phyloP scores from a whole-genome alignment of 2,888 invertebrate species.

The Drosophila merina region DNA sequence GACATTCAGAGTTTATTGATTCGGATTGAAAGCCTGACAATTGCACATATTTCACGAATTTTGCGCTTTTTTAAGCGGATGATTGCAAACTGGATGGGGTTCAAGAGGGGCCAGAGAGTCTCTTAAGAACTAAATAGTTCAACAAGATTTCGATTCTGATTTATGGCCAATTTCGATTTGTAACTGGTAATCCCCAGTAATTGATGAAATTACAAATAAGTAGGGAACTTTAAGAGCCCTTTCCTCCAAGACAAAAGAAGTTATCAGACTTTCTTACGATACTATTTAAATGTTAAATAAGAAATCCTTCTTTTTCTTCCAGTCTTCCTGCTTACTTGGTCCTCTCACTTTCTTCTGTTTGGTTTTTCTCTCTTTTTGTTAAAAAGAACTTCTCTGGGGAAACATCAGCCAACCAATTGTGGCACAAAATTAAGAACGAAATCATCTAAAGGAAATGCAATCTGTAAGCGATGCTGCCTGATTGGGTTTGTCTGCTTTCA shows the following conservation, averaged over 20 bases:
- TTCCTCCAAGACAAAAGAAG: too few relatives aligned
- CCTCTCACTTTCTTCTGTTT: not conserved
- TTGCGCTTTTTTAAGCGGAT: slow-evolving; percentile 43
- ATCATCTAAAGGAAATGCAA: slow-evolving; percentile 36
- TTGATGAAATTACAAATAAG: not conserved
- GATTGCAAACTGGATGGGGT: slow-evolving; percentile 1
- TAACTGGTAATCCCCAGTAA: slow-evolving; percentile 4
- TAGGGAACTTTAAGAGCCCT: not conserved
- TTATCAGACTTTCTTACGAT: not conserved
- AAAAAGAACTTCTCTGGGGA: slow-evolving; percentile 4
- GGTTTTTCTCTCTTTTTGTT: not conserved
- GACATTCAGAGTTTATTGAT: slow-evolving; percentile 63
- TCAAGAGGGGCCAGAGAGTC: not conserved
- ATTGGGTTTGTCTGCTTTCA: slow-evolving; percentile 43
- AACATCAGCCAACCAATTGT: not conserved
- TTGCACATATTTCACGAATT: slow-evolving; percentile 44
- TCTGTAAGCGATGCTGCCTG: slow-evolving; percentile 44
- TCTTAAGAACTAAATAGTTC: slow-evolving; percentile 26
- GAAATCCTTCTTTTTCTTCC: not conserved
- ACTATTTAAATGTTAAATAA: not conserved
- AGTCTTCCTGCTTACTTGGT: not conserved
- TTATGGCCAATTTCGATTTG: slow-evolving; percentile 11
- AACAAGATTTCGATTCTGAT: slow-evolving; percentile 19
- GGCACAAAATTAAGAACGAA: slow-evolving; percentile 36
- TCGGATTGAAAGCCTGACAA: slow-evolving; percentile 54